Percentiles rank a stretch among this genome's conserved stretches.
These are phyloP conservation scores for Atta cephalotes DNA, from an alignment of 1,140 invertebrate genomes.

Conservation along the genomic window DNA sequence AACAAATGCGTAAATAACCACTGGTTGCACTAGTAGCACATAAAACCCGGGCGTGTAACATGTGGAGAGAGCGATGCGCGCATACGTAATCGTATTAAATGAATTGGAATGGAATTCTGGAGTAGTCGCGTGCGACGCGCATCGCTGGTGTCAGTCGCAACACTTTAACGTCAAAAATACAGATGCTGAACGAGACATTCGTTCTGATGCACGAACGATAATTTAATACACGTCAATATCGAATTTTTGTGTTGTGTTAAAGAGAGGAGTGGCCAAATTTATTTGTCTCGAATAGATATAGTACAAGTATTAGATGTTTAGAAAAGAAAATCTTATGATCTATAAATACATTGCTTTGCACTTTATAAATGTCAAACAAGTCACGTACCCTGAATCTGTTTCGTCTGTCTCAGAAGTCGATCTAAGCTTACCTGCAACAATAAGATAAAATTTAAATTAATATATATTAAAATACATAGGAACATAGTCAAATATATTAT, in stretches of 20 bases:
- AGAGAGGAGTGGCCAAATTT: neutral
- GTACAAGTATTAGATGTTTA: neutral
- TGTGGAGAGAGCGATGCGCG: constrained; percentile 56
- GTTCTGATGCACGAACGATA: neutral
- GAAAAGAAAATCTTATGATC: neutral
- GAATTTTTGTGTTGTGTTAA: neutral
- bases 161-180: constrained; percentile 6
- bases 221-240: constrained; percentile 29
- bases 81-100: constrained; percentile 73
- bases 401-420: neutral
- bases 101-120: constrained; percentile 73
- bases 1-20: constrained; percentile 46
- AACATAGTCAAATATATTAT: neutral
- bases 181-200: constrained; percentile 6
- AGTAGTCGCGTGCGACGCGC: constrained; percentile 67
- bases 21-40: constrained; percentile 52
- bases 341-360: neutral
- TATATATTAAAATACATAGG: neutral
- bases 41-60: constrained; percentile 4
- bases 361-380: constrained; percentile 24
- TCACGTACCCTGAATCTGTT: constrained; percentile 21
- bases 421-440: constrained; percentile 26
- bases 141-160: constrained; percentile 57
- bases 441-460: neutral
- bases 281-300: neutral